A percentile compares a stretch with the other conserved stretches of the same genome.
phyloP scores from a whole-genome alignment of 2,797 vertebrate species.

The Pyrrhura leucotis region DNA sequence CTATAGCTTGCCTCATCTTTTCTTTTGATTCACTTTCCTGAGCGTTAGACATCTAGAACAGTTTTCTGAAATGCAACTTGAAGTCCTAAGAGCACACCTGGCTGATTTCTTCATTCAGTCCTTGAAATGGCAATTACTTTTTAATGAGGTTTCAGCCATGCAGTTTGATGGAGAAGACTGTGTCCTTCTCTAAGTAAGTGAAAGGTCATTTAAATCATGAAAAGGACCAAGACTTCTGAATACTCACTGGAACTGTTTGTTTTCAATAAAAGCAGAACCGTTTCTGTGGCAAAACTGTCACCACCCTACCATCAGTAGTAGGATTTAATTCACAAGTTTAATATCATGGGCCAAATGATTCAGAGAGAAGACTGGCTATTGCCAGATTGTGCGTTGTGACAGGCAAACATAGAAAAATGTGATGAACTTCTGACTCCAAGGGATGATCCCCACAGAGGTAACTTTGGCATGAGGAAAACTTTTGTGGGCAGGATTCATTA shows the following conservation, averaged over 20 bases:
- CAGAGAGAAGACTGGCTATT: background rate
- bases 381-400: background rate
- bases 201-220: background rate
- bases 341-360: background rate
- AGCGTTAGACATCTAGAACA: background rate
- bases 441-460: background rate
- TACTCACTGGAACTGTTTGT: background rate
- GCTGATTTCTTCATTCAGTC: background rate
- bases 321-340: background rate
- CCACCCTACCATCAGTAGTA: background rate
- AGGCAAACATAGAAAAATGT: background rate
- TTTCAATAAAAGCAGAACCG: background rate
- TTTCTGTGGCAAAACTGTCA: background rate
- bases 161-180: background rate
- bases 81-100: background rate
- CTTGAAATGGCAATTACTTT: background rate
- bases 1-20: background rate
- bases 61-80: background rate
- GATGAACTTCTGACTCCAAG: background rate
- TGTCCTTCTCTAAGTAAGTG: background rate
- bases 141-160: background rate
- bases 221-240: background rate
- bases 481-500: background rate
- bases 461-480: background rate
- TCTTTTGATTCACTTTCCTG: background rate